These are phyloP conservation scores for Trilocha varians DNA, from an alignment of 2,888 invertebrate genomes.

Conservation along the genomic window DNA sequence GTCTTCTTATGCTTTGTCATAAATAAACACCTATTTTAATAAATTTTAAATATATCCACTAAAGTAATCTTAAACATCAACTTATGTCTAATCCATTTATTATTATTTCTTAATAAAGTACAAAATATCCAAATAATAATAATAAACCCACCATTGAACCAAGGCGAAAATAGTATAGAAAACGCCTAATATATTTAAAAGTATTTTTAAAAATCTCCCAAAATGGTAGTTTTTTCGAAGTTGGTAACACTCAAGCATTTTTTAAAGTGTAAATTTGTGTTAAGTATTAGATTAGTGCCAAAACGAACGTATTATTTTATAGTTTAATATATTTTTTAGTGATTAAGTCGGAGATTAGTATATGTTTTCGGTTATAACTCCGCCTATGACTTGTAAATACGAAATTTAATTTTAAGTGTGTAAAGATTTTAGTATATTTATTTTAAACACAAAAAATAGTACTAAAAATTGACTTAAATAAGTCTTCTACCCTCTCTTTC, in stretches of 20 bases:
- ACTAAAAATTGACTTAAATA: too few species aligned
- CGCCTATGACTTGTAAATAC: slow-evolving; percentile 37
- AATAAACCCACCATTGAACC: background rate
- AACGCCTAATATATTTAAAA: background rate
- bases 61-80: too few species aligned
- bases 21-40: too few species aligned
- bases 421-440: background rate
- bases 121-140: background rate
- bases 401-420: background rate
- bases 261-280: background rate
- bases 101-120: too few species aligned
- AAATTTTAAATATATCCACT: too few species aligned
- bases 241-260: background rate
- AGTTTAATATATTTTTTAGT: slow-evolving; percentile 8
- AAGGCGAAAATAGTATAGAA: background rate
- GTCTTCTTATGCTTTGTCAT: too few species aligned
- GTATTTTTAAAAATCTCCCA: background rate
- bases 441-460: too few species aligned
- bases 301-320: slow-evolving; percentile 22
- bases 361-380: slow-evolving; percentile 39
- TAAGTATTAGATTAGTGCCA: slow-evolving; percentile 64
- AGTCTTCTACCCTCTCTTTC: too few species aligned
- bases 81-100: too few species aligned
- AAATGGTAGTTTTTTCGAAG: too few species aligned
- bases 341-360: slow-evolving; percentile 29